Percentiles rank a stretch among this genome's conserved stretches.
These are phyloP conservation scores for Borostomias antarcticus DNA, from an alignment of 2,797 vertebrate species.

Conservation along the genomic window DNA sequence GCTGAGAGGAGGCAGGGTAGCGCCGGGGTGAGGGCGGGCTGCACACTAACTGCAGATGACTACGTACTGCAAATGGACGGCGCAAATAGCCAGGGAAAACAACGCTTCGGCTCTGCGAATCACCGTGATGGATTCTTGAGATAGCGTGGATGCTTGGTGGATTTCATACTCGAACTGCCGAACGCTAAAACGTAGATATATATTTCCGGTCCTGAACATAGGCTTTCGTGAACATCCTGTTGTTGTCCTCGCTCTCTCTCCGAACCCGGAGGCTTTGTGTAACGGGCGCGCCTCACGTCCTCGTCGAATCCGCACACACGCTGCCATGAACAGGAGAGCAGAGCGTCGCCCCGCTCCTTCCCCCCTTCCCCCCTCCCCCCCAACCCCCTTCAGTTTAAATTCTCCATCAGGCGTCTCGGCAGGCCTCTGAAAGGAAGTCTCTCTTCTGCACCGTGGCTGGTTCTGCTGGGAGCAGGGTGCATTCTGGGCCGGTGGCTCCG, in stretches of 20 bases:
- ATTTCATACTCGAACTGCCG: conserved; percentile 20
- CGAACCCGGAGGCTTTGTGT: conserved; percentile 5
- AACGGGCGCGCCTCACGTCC: background rate
- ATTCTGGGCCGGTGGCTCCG: conserved; percentile 65
- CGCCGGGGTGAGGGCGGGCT: conserved; percentile 48
- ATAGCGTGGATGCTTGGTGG: conserved; percentile 27
- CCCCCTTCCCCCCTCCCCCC: too few relatives aligned
- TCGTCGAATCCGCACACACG: too few relatives aligned
- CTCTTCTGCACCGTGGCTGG: conserved; percentile 44
- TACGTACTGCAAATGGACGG: conserved; percentile 31
- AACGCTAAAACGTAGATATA: conserved; percentile 18
- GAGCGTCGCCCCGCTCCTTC: too few relatives aligned
- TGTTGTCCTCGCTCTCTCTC: too few relatives aligned
- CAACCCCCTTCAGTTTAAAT: conserved; percentile 19
- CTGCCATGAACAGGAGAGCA: too few relatives aligned
- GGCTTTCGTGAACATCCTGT: too few relatives aligned
- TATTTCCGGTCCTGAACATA: too few relatives aligned
- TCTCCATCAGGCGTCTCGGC: conserved; percentile 48
- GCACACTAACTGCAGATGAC: conserved; percentile 61
- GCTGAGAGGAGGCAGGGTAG: conserved; percentile 48
- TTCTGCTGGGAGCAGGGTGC: conserved; percentile 58
- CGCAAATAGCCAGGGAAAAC: conserved; percentile 49
- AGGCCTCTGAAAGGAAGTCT: conserved; percentile 38
- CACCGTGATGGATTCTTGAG: conserved; percentile 16
- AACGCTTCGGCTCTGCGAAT: conserved; percentile 38